Base-by-base conservation (phyloP, 2,888 invertebrate genomes). In the Drosophila basisetae region DNA sequence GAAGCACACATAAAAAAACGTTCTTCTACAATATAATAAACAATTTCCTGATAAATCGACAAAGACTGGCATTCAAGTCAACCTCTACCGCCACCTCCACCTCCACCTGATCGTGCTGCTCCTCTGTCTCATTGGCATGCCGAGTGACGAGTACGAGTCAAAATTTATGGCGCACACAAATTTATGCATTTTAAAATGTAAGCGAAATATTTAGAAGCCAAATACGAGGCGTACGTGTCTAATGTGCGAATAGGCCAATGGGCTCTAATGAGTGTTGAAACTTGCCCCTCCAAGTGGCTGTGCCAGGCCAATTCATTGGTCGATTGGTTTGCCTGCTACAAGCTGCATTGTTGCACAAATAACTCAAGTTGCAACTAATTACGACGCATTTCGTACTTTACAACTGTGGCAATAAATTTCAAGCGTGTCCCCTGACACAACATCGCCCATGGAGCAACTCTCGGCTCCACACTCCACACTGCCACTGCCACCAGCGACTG, bases 321-420 rank as follows among this genome's bases (percentile, higher is more conserved):
- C 69, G 79, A 79, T 77, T 77, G 77, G 58, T 68, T 68, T 33
- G 75, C 39, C 18, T 41, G 56, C 22, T 33, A 54, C 65, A 50
- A 50, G 78, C 69, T 81, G 86, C 87, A 84, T 82, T 88, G 87
- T 89, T 87, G 87, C 90, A 88, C 90, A 88, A 88, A 88, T 88
- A 88, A 88, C 87, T 88, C 87, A 90, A 88, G 87, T 88, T 88
- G 87, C 87, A 89, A 89, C 87, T 88, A 88, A 89, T 88, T 88
- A 89, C 88, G 76, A 88, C 78, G 88, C 90, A 88, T 84, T 88
- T 89, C 85, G 90, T 88, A 87, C 78, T 87, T 82, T 82, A 82
- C 88, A 89, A 88, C 88, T 78, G 84, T 64, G 90, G 87, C 88
- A 81, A 88, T 88, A 88, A 88, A 88, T 89, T 79, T 81, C 75